These are phyloP conservation scores for Bubalus kerabau DNA, from an alignment of 2,113 vertebrate genomes.

Conservation along the genomic window DNA sequence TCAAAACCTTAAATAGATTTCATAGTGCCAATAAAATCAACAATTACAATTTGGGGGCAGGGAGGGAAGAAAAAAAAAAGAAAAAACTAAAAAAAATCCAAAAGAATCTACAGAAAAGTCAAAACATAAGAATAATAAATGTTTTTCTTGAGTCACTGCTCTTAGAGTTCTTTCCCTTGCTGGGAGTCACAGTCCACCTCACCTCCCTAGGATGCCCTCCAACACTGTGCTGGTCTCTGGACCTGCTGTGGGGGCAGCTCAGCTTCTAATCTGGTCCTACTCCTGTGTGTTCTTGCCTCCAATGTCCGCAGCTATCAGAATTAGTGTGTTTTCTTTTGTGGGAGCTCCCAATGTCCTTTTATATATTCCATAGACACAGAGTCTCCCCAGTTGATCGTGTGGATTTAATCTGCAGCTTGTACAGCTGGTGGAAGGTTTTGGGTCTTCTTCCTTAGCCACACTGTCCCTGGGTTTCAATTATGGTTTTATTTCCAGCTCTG, in stretches of 20 bases:
- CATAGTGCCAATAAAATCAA: background rate
- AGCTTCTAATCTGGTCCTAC: background rate
- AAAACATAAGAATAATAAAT: background rate
- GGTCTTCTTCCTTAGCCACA: background rate
- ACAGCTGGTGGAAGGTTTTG: background rate
- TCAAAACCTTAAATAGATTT: background rate
- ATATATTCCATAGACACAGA: background rate
- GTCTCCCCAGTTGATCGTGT: background rate
- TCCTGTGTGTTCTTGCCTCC: background rate
- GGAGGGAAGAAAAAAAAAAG: accelerated
- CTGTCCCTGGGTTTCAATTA: background rate
- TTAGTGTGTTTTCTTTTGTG: background rate
- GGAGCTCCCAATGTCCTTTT: background rate
- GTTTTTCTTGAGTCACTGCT: background rate
- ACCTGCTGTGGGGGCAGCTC: background rate
- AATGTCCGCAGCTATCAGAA: background rate
- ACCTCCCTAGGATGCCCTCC: background rate
- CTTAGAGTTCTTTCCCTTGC: background rate
- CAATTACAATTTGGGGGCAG: background rate
- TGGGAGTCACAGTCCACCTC: background rate
- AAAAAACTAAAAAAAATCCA: background rate
- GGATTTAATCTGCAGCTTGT: background rate
- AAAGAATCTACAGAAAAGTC: background rate
- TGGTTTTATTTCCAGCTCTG: background rate
- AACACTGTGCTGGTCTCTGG: background rate